Conservation (phyloP, 2,113 vertebrate genomes). For the Dolichotis patagonum region DNA sequence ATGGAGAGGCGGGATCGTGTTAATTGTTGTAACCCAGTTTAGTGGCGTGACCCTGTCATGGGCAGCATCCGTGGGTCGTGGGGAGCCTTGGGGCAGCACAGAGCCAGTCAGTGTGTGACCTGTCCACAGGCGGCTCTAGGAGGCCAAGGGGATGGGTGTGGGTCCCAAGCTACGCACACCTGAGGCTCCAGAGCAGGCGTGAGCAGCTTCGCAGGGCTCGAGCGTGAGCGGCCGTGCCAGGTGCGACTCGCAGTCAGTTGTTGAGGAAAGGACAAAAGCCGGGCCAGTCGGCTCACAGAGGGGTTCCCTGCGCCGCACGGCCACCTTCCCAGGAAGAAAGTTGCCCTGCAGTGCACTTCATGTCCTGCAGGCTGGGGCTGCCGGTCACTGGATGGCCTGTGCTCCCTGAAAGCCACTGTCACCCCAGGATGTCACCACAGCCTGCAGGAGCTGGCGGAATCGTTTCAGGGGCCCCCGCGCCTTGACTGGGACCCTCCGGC, state of each 20-base stretch:
- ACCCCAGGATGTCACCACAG: too few relatives aligned
- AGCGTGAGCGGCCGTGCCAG: not conserved
- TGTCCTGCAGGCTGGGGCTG: not conserved
- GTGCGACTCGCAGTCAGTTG: not conserved
- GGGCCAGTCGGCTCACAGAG: not conserved
- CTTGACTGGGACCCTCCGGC: not conserved
- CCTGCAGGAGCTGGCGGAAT: not conserved
- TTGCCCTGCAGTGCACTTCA: too few relatives aligned
- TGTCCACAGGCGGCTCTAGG: not conserved
- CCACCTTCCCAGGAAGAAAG: too few relatives aligned
- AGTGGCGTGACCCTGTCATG: constrained; percentile 23
- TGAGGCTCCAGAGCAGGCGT: not conserved
- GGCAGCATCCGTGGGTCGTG: constrained; percentile 70
- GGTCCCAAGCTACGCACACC: not conserved
- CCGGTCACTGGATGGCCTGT: not conserved
- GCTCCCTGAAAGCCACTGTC: not conserved
- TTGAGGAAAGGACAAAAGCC: not conserved
- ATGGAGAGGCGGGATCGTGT: constrained; percentile 52
- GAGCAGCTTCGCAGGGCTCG: rapidly evolving
- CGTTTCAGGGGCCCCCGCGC: not conserved
- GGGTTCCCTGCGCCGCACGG: rapidly evolving
- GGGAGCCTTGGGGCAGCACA: not conserved
- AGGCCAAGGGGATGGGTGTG: not conserved
- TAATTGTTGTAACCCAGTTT: constrained; percentile 68
- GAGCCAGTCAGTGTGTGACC: not conserved